These are phyloP conservation scores for Tetranychus cinnabarinus DNA, from an alignment of 1,140 invertebrate species.

Conservation along the genomic window DNA sequence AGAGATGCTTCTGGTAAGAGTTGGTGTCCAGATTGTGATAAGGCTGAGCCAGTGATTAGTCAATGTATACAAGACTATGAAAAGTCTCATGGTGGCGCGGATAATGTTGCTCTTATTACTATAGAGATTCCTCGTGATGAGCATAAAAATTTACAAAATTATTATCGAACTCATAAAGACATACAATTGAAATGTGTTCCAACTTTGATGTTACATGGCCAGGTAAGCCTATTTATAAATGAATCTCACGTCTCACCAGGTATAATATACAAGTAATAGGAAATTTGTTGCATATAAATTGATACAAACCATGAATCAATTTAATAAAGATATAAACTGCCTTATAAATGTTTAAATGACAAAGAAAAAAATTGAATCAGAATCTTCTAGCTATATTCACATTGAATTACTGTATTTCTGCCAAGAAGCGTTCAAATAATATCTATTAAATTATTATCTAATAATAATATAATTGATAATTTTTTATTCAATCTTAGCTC, in stretches of 20 bases:
- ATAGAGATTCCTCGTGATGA: not conserved
- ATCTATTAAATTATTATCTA: too few relatives aligned
- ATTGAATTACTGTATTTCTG: too few relatives aligned
- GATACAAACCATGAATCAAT: too few relatives aligned
- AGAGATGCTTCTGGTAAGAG: conserved; percentile 2
- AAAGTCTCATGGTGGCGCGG: not conserved
- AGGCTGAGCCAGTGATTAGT: conserved; percentile 4
- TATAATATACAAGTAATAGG: too few relatives aligned
- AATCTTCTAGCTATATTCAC: too few relatives aligned
- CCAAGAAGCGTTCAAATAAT: too few relatives aligned
- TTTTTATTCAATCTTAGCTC: not conserved
- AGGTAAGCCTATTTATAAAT: too few relatives aligned
- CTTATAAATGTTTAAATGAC: too few relatives aligned
- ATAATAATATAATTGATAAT: too few relatives aligned
- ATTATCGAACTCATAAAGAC: conserved; percentile 1
- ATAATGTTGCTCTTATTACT: not conserved
- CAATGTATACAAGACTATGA: not conserved
- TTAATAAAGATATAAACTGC: too few relatives aligned
- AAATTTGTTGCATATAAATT: too few relatives aligned
- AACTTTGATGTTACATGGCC: not conserved
- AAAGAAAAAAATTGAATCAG: too few relatives aligned
- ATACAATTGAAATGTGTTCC: conserved; percentile 4
- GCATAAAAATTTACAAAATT: conserved; percentile 1
- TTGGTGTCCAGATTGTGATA: conserved; percentile 9
- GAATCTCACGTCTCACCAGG: not conserved